A percentile compares a stretch with the other conserved stretches of the same genome.
Conservation (phyloP, 2,113 vertebrate genomes). For the Salvator merianae region DNA sequence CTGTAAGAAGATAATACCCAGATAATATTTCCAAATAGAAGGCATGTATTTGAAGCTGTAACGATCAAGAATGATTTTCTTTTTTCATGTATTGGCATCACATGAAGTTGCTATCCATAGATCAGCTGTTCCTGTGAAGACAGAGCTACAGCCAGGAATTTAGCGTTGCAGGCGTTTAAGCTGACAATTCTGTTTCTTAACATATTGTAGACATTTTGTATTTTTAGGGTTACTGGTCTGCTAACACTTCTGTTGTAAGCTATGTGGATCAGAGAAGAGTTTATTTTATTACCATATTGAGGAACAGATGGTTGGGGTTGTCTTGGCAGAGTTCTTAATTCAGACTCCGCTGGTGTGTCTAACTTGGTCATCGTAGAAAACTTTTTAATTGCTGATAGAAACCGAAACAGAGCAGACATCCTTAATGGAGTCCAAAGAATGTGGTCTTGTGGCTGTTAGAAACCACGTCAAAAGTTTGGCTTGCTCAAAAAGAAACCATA, state of each 20-base stretch:
- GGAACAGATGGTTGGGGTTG: conserved; percentile 17
- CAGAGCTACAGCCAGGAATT: not conserved
- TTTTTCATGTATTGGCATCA: no score
- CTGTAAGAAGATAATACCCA: not conserved
- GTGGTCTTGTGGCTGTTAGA: not conserved
- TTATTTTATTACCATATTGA: not conserved
- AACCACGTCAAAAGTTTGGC: not conserved
- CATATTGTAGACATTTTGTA: not conserved
- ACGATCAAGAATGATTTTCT: no score
- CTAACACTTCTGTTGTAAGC: not conserved
- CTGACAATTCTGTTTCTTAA: not conserved
- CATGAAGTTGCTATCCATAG: no score
- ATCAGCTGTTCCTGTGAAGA: not conserved
- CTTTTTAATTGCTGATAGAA: conserved; percentile 9
- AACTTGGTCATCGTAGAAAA: not conserved
- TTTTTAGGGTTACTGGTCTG: conserved; percentile 9
- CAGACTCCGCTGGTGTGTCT: not conserved
- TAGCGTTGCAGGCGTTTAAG: not conserved
- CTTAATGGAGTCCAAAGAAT: not conserved
- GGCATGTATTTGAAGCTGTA: no score
- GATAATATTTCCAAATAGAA: not conserved
- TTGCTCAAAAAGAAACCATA: not conserved
- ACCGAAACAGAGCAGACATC: not conserved
- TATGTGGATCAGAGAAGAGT: not conserved
- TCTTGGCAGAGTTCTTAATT: not conserved